These are phyloP conservation scores for Theonella swinhoei DNA, from an alignment of 37 sponge, comb jelly and placozoan species.

Conservation along the genomic window DNA sequence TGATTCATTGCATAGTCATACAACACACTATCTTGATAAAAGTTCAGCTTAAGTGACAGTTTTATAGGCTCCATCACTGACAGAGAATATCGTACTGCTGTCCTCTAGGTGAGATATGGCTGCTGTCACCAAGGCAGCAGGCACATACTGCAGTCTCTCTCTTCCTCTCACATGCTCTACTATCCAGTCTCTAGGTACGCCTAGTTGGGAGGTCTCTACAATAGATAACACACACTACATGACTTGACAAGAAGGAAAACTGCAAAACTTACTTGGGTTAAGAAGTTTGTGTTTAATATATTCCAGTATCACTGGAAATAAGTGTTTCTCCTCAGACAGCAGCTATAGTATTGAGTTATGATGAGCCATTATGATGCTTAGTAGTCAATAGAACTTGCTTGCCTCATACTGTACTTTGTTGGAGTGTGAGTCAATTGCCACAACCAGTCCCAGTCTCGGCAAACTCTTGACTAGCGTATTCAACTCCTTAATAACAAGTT, in stretches of 20 bases:
- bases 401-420: too few relatives aligned
- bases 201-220: conserved; percentile 2
- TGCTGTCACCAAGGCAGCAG: neutral
- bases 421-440: too few relatives aligned
- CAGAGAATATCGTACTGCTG: conserved; percentile 22
- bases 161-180: conserved; percentile 26
- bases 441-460: neutral
- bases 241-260: neutral
- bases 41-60: neutral
- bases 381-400: neutral
- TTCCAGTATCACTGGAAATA: conserved; percentile 36
- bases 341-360: conserved; percentile 3
- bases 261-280: neutral
- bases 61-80: conserved; percentile 22
- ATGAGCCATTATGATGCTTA: too few relatives aligned
- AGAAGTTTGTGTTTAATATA: conserved; percentile 31
- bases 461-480: neutral
- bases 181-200: conserved; percentile 51
- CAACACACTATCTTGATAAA: neutral
- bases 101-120: conserved; percentile 35
- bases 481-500: neutral
- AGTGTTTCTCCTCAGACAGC: conserved; percentile 29
- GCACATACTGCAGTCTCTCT: conserved; percentile 11
- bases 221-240: neutral
- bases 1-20: neutral